Conservation (phyloP, 2,888 invertebrate species). For the Apodemia zela region DNA sequence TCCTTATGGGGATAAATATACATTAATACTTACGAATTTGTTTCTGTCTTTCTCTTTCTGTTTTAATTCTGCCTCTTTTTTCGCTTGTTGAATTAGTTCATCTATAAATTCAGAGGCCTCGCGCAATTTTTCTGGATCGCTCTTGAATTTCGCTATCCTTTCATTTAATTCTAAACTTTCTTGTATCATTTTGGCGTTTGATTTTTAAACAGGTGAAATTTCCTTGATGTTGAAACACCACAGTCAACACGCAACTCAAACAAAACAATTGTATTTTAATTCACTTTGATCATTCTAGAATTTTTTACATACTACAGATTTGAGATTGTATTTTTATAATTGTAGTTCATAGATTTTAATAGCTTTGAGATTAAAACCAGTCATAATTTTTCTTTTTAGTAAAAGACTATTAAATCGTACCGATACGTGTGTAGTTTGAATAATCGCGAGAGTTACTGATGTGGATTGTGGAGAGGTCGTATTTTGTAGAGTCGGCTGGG, state of each 20-base stretch:
- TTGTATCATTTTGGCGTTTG: conserved; percentile 56
- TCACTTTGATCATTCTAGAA: not conserved
- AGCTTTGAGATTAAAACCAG: conserved; percentile 31
- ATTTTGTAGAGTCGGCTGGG: conserved; percentile 36
- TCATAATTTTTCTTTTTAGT: conserved; percentile 26
- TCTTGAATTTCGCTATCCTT: conserved; percentile 79
- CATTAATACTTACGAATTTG: conserved; percentile 78
- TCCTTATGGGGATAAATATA: conserved; percentile 71
- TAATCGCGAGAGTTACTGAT: conserved; percentile 39
- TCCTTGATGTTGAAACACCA: conserved; percentile 24
- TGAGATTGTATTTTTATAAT: not conserved
- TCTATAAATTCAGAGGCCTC: conserved; percentile 81
- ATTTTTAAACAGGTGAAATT: not conserved
- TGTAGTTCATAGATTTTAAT: conserved; percentile 12
- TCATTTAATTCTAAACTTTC: conserved; percentile 61
- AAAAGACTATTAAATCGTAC: not conserved
- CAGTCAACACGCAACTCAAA: conserved; percentile 38
- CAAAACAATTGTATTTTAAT: conserved; percentile 33
- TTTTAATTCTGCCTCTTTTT: conserved; percentile 80
- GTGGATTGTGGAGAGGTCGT: conserved; percentile 58
- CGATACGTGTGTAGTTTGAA: conserved; percentile 43
- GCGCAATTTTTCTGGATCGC: conserved; percentile 80
- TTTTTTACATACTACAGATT: conserved; percentile 2
- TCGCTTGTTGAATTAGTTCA: conserved; percentile 81
- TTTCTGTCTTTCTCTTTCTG: conserved; percentile 80